Evolutionary conservation across 2,888 invertebrate genomes (phyloP).

Genomic region (Bembecia ichneumoniformis): DNA sequence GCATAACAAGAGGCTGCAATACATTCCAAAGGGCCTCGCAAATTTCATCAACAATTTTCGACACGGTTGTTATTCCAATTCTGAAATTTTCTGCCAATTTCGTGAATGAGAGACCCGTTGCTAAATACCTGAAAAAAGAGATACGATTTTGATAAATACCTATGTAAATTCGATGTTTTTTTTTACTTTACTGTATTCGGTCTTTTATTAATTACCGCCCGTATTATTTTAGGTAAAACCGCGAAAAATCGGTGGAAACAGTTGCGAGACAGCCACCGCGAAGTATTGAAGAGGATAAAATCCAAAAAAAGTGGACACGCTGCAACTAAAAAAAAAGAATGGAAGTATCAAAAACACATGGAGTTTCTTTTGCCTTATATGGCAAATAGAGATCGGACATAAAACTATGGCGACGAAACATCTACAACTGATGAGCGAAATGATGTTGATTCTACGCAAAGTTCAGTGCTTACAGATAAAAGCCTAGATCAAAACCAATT

Average conservation of each 20-base stretch:
- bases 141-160: no score
- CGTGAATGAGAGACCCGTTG: conserved; percentile 9
- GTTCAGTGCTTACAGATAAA: no score
- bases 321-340: conserved; percentile 5
- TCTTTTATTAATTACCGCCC: background rate
- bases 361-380: conserved; percentile 10
- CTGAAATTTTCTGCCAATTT: conserved; percentile 10
- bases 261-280: conserved; percentile 7
- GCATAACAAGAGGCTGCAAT: conserved; percentile 14
- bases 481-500: no score
- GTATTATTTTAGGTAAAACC: conserved; percentile 5
- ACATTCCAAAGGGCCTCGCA: conserved; percentile 10
- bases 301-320: background rate
- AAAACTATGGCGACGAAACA: conserved; percentile 9
- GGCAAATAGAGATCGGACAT: conserved; percentile 9
- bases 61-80: conserved; percentile 9
- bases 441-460: conserved; percentile 9
- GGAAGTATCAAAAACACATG: conserved; percentile 7
- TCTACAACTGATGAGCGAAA: conserved; percentile 8
- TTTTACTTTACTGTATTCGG: conserved; percentile 1
- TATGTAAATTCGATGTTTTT: no score
- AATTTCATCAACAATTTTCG: conserved; percentile 13
- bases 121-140: conserved; percentile 13
- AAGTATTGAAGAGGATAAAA: conserved; percentile 3
- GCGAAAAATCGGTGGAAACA: conserved; percentile 6